These are phyloP conservation scores for Numenius phaeopus DNA, from an alignment of 2,797 vertebrate genomes.

Conservation along the genomic window DNA sequence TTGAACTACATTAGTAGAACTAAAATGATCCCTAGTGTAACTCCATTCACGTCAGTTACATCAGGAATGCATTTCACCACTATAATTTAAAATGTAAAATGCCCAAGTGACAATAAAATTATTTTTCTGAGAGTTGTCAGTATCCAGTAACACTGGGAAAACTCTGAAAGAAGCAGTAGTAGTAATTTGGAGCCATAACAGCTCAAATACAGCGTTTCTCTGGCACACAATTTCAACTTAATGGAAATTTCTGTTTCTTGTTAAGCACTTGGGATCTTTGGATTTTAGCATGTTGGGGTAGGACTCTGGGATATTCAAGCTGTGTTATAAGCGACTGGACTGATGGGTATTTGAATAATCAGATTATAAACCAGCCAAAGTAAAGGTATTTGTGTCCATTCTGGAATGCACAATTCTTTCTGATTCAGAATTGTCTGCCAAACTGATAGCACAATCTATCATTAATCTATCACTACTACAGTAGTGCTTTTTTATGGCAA, in stretches of 20 bases:
- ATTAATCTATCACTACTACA: not conserved
- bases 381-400: not conserved
- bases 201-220: not conserved
- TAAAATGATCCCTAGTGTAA: conserved; percentile 24
- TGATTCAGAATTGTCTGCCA: not conserved
- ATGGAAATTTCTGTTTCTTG: not conserved
- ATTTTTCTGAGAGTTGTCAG: not conserved
- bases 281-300: not conserved
- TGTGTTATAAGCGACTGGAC: not conserved
- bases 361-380: not conserved
- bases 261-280: conserved; percentile 23
- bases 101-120: not conserved
- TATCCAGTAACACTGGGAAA: not conserved
- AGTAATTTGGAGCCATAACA: not conserved
- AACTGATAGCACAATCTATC: not conserved
- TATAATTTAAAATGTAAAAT: conserved; percentile 6
- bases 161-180: not conserved
- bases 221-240: not conserved
- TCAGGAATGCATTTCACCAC: not conserved
- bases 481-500: not conserved
- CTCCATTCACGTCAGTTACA: conserved; percentile 11
- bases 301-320: not conserved
- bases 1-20: conserved; percentile 32
- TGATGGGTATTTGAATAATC: not conserved
- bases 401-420: not conserved